phyloP scores from a whole-genome alignment of 1,140 invertebrate genomes.

The Hylyphantes graminicola region DNA sequence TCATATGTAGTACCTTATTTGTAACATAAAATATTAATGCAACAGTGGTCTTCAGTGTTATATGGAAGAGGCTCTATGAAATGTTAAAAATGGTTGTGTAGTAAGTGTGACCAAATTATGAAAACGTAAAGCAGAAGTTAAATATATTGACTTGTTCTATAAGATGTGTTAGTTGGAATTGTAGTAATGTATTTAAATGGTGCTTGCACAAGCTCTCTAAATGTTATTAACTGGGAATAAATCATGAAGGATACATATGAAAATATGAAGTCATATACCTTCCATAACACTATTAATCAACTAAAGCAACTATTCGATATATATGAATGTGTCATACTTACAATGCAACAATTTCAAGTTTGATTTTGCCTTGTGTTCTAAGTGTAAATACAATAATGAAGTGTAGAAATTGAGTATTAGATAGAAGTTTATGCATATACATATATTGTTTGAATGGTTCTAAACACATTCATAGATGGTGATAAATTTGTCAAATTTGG shows the following conservation, averaged over 20 bases:
- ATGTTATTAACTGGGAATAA: conserved; percentile 46
- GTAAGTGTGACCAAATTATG: conserved; percentile 31
- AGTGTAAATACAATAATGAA: conserved; percentile 15
- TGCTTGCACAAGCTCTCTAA: conserved; percentile 44
- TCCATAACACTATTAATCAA: conserved; percentile 13
- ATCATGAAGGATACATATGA: conserved; percentile 1
- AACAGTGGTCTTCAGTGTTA: conserved; percentile 29
- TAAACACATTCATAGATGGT: conserved; percentile 12
- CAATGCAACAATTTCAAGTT: conserved; percentile 9
- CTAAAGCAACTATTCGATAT: background rate
- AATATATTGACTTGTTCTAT: conserved; percentile 44
- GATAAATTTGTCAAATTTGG: background rate
- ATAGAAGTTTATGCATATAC: conserved; percentile 9
- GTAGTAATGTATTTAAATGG: conserved; percentile 41
- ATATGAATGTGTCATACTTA: conserved; percentile 10
- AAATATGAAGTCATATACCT: background rate
- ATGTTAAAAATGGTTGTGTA: conserved; percentile 39
- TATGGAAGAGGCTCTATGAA: conserved; percentile 19
- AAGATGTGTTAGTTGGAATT: conserved; percentile 43
- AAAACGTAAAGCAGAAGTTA: conserved; percentile 18
- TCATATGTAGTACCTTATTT: conserved; percentile 33
- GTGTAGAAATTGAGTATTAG: conserved; percentile 1
- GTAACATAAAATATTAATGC: conserved; percentile 14
- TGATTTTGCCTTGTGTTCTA: background rate
- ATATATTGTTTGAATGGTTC: background rate